phyloP scores from a whole-genome alignment of 2,797 vertebrate genomes.

The Acanthis flammea region DNA sequence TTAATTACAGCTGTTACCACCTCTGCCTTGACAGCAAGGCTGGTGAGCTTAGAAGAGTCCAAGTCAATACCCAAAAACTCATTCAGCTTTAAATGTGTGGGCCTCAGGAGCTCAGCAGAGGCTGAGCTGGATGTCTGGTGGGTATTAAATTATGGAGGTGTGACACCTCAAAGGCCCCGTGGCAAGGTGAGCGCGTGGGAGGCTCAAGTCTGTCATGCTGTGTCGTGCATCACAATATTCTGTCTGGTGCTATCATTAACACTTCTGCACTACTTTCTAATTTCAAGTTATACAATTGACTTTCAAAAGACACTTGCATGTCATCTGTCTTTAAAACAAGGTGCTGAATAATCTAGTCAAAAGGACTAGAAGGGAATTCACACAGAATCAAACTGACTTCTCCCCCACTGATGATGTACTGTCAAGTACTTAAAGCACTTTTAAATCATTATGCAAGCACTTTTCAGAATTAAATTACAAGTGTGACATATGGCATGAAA shows the following conservation, averaged over 20 bases:
- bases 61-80: background rate
- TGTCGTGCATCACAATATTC: background rate
- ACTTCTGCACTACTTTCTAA: background rate
- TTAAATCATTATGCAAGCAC: conserved; percentile 56
- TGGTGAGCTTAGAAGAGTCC: background rate
- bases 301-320: conserved; percentile 17
- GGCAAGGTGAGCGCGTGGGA: background rate
- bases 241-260: background rate
- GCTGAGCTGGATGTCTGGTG: background rate
- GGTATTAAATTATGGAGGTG: fast-evolving
- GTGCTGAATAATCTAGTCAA: conserved; percentile 56
- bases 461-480: conserved; percentile 50
- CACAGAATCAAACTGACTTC: conserved; percentile 21
- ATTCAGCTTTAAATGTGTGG: fast-evolving
- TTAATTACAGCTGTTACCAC: background rate
- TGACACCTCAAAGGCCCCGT: background rate
- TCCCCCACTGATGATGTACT: conserved; percentile 17
- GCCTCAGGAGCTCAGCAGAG: background rate
- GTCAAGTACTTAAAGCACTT: conserved; percentile 48
- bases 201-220: background rate
- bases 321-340: conserved; percentile 50
- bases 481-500: conserved; percentile 51
- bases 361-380: conserved; percentile 46
- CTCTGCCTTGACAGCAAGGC: background rate
- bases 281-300: background rate